phyloP scores from a whole-genome alignment of 2,113 vertebrate species.

The Gulo gulo region DNA sequence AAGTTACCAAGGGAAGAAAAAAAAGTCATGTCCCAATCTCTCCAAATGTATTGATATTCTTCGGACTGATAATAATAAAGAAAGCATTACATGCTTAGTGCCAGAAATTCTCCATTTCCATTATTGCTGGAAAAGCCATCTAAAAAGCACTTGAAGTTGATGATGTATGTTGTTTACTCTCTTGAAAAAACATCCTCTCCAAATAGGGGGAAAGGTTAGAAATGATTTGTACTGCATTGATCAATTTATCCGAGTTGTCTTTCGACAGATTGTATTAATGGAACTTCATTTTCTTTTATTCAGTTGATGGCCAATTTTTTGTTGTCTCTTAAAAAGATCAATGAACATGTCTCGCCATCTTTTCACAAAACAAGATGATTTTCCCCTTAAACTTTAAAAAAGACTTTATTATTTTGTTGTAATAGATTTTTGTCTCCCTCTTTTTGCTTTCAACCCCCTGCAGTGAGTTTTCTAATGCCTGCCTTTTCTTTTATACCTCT shows the following conservation, averaged over 20 bases:
- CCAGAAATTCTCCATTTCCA: slow-evolving; percentile 81
- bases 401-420: slow-evolving; percentile 87
- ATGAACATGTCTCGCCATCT: slow-evolving; percentile 84
- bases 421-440: slow-evolving; percentile 84
- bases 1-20: not conserved
- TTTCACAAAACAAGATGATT: slow-evolving; percentile 85
- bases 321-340: slow-evolving; percentile 87
- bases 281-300: slow-evolving; percentile 89
- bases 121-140: slow-evolving; percentile 80
- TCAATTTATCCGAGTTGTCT: slow-evolving; percentile 88
- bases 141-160: slow-evolving; percentile 82
- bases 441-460: slow-evolving; percentile 76
- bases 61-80: slow-evolving; percentile 41
- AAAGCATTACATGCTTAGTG: slow-evolving; percentile 71
- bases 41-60: slow-evolving; percentile 71
- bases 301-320: slow-evolving; percentile 84
- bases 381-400: slow-evolving; percentile 86
- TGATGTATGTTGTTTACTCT: slow-evolving; percentile 81
- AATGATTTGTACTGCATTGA: slow-evolving; percentile 87
- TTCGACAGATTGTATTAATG: slow-evolving; percentile 87
- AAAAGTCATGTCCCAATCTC: slow-evolving; percentile 40
- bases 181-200: slow-evolving; percentile 79
- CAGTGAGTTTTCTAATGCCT: slow-evolving; percentile 78
- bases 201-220: slow-evolving; percentile 85
- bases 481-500: slow-evolving; percentile 72